phyloP scores from a whole-genome alignment of 2,113 vertebrate genomes.

The Oryzias woworae region DNA sequence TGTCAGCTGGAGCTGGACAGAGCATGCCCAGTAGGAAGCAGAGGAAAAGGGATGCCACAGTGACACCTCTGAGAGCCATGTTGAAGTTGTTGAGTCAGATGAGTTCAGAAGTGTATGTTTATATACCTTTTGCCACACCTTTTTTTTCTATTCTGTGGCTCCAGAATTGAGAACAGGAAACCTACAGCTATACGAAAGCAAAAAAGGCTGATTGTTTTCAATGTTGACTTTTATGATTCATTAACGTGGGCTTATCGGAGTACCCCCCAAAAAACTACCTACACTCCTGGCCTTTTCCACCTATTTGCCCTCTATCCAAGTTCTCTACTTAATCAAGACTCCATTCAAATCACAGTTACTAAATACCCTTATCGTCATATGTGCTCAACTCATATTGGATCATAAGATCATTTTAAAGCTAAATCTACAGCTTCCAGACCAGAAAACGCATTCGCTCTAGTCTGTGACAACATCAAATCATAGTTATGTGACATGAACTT shows the following conservation, averaged over 20 bases:
- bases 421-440: slow-evolving; percentile 11
- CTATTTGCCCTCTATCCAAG: no score
- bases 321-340: no score
- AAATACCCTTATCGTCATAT: no score
- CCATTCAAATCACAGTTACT: no score
- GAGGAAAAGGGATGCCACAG: slow-evolving; percentile 26
- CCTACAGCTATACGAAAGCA: slow-evolving; percentile 23
- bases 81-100: slow-evolving; percentile 5
- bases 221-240: slow-evolving; percentile 26
- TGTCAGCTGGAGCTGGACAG: slow-evolving; percentile 24
- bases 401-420: background rate
- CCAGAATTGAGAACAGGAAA: slow-evolving; percentile 73
- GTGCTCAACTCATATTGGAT: slow-evolving; percentile 6
- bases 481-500: background rate
- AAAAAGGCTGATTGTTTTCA: slow-evolving; percentile 31
- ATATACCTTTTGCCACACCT: slow-evolving; percentile 11
- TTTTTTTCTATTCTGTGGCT: slow-evolving; percentile 28
- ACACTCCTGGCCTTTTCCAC: no score
- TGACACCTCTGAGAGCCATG: slow-evolving; percentile 52
- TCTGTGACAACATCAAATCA: slow-evolving; percentile 10
- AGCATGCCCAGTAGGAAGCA: slow-evolving; percentile 41
- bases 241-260: slow-evolving; percentile 3
- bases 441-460: background rate
- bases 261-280: no score
- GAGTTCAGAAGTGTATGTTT: background rate